Evolutionary conservation across 2,888 invertebrate species (phyloP).

Genomic region (Meiosimyza platycephala): DNA sequence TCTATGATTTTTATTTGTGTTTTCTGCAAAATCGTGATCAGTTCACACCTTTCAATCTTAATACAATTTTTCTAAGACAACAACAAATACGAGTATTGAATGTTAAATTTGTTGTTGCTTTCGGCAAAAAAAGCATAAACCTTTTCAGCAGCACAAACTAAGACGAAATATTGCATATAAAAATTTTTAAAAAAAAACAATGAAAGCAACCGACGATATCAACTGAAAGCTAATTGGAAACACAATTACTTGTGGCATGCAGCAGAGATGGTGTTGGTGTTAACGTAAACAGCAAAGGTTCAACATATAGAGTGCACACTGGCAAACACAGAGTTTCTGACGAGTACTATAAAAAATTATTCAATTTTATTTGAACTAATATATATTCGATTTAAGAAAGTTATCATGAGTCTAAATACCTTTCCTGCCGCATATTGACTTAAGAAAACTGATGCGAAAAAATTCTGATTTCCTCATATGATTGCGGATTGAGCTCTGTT

Average conservation of each 20-base stretch:
- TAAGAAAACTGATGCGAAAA: no score
- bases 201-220: slow-evolving; percentile 17
- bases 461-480: no score
- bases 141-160: neutral
- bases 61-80: slow-evolving; percentile 8
- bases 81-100: neutral
- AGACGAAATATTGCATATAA: neutral
- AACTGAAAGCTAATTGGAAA: slow-evolving; percentile 47
- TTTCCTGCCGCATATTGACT: no score
- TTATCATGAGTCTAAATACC: no score
- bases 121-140: slow-evolving; percentile 24
- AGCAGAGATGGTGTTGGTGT: neutral
- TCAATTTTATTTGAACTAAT: no score
- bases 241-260: slow-evolving; percentile 41
- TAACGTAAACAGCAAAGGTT: no score
- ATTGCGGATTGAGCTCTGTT: no score
- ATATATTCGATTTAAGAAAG: no score
- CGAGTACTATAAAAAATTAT: no score
- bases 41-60: slow-evolving; percentile 45
- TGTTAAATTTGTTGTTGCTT: slow-evolving; percentile 8
- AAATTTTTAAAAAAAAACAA: neutral
- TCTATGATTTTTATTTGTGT: slow-evolving; percentile 24
- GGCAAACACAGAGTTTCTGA: no score
- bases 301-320: no score
- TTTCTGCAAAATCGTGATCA: slow-evolving; percentile 45